A percentile compares a stretch with the other conserved stretches of the same genome.
phyloP scores from a whole-genome alignment of 2,113 vertebrate species.

The Alethe diademata region DNA sequence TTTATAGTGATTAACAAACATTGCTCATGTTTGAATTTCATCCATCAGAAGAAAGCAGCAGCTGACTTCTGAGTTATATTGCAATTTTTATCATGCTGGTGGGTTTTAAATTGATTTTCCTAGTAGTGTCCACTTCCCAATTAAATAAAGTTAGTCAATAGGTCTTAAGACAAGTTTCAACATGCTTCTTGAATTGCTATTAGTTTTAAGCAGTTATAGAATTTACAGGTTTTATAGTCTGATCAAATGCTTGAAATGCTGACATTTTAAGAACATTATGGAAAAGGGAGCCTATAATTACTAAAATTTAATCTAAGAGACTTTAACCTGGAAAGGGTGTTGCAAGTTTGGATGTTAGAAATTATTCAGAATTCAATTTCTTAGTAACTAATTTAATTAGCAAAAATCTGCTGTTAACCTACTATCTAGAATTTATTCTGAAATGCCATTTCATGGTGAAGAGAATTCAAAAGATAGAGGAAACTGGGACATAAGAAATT shows the following conservation, averaged over 20 bases:
- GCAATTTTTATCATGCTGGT: neutral
- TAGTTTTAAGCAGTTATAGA: neutral
- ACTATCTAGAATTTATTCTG: neutral
- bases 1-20: neutral
- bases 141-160: neutral
- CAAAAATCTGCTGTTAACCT: neutral
- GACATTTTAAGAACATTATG: neutral
- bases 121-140: neutral
- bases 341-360: neutral
- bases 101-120: neutral
- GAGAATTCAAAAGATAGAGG: neutral
- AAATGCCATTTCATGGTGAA: neutral
- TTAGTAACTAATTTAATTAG: neutral
- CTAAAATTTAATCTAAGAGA: neutral
- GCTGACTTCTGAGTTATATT: neutral
- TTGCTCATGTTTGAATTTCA: neutral
- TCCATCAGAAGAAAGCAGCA: neutral
- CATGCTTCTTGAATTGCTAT: neutral
- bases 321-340: neutral
- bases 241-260: neutral
- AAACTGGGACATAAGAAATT: neutral
- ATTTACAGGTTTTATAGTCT: neutral
- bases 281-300: neutral
- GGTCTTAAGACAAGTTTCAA: neutral
- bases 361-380: neutral